These are phyloP conservation scores for Synergus laeviventris DNA, from an alignment of 2,888 invertebrate species.

Conservation along the genomic window DNA sequence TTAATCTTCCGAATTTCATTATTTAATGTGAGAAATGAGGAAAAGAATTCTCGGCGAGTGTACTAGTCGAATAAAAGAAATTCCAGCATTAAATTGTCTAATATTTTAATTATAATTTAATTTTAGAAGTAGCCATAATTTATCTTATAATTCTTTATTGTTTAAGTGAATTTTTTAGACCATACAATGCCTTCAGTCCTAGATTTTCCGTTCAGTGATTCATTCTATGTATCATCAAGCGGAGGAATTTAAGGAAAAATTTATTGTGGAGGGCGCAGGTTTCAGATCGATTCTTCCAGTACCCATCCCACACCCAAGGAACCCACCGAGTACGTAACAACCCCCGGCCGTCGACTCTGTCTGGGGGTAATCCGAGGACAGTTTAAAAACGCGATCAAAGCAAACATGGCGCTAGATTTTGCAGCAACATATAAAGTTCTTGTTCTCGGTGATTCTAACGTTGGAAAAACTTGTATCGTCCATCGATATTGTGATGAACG, in stretches of 20 bases:
- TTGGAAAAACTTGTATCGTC: conserved; percentile 93
- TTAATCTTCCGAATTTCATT: conserved; percentile 29
- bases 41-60: conserved; percentile 10
- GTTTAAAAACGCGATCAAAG: conserved; percentile 62
- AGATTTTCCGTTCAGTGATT: background rate
- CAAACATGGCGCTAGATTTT: conserved; percentile 88
- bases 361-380: conserved; percentile 66
- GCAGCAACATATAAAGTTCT: conserved; percentile 91
- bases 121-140: background rate
- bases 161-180: background rate
- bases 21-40: conserved; percentile 16
- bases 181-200: no score
- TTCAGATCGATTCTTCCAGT: conserved; percentile 65
- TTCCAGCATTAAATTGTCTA: background rate
- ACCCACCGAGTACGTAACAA: conserved; percentile 48
- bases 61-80: conserved; percentile 43
- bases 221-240: background rate
- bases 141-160: no score
- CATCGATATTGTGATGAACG: conserved; percentile 93
- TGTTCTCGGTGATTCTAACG: conserved; percentile 92
- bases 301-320: conserved; percentile 32
- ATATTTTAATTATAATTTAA: background rate
- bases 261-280: conserved; percentile 63
- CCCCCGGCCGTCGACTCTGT: conserved; percentile 66
- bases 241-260: conserved; percentile 8